Evolutionary conservation across 2,797 vertebrate species (phyloP).

Genomic region (Gymnothorax javanicus): DNA sequence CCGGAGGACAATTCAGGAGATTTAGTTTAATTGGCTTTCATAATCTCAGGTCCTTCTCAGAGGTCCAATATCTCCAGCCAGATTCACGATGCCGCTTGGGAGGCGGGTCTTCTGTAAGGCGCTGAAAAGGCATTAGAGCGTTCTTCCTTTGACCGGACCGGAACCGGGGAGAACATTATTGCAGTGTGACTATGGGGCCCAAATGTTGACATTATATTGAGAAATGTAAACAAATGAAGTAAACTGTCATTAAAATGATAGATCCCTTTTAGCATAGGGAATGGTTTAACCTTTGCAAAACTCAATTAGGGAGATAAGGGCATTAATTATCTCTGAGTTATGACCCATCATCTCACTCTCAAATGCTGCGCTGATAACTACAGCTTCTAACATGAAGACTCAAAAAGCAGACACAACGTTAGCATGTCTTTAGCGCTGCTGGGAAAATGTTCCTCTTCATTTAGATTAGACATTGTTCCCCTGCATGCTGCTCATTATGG

Average conservation of each 20-base stretch:
- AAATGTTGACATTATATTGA: background rate
- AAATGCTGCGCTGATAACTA: background rate
- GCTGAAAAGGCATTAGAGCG: background rate
- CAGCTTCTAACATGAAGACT: background rate
- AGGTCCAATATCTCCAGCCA: background rate
- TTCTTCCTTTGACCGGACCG: background rate
- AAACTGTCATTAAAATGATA: conserved; percentile 24
- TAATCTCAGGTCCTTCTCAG: background rate
- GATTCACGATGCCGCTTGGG: background rate
- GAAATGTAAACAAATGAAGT: conserved; percentile 13
- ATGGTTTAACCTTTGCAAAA: conserved; percentile 10
- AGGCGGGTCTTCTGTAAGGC: background rate
- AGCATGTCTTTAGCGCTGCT: background rate
- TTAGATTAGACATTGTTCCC: background rate
- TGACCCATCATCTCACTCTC: background rate
- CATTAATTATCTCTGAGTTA: conserved; percentile 15
- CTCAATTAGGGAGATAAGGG: conserved; percentile 19
- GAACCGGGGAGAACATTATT: conserved; percentile 7
- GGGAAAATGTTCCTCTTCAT: background rate
- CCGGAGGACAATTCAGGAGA: background rate
- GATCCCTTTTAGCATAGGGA: background rate
- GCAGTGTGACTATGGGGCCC: conserved; percentile 3
- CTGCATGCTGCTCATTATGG: background rate
- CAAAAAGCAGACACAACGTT: background rate
- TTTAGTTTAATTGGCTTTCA: background rate